Conservation (phyloP, 2,113 vertebrate genomes). For the human (Homo sapiens) region DNA sequence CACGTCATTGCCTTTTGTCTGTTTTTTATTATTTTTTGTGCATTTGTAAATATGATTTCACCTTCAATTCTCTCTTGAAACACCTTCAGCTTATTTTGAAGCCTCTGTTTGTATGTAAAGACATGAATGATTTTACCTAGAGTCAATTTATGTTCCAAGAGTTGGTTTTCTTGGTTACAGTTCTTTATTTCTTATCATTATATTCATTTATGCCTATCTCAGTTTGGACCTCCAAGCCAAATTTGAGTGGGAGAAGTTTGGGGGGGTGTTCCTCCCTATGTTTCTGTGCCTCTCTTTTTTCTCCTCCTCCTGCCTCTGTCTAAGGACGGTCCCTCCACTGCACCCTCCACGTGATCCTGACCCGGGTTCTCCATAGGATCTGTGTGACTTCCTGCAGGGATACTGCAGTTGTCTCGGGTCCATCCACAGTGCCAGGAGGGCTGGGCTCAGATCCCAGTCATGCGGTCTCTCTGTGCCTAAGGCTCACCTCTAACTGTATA, state of each 20-base stretch:
- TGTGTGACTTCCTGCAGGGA: rapidly evolving
- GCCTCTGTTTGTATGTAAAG: not conserved
- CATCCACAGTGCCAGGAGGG: rapidly evolving
- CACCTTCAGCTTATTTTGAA: not conserved
- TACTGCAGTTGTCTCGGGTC: rapidly evolving
- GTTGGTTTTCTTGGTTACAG: not conserved
- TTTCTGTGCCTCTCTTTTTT: no score
- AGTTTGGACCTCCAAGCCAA: not conserved
- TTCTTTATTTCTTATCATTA: not conserved
- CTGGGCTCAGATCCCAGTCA: not conserved
- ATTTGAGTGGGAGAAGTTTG: not conserved
- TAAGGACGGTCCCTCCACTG: rapidly evolving
- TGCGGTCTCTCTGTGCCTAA: not conserved
- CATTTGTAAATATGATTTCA: not conserved
- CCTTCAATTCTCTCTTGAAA: not conserved
- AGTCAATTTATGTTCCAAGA: not conserved
- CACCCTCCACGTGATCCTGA: no score
- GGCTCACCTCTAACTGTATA: rapidly evolving
- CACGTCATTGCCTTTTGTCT: not conserved
- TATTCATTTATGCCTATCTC: rapidly evolving
- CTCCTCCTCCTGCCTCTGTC: rapidly evolving
- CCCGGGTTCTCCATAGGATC: no score
- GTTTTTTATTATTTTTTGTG: not conserved
- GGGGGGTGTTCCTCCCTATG: rapidly evolving
- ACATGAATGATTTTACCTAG: not conserved